These are phyloP conservation scores for Macrobrachium rosenbergii DNA, from an alignment of 1,140 invertebrate genomes.

Conservation along the genomic window DNA sequence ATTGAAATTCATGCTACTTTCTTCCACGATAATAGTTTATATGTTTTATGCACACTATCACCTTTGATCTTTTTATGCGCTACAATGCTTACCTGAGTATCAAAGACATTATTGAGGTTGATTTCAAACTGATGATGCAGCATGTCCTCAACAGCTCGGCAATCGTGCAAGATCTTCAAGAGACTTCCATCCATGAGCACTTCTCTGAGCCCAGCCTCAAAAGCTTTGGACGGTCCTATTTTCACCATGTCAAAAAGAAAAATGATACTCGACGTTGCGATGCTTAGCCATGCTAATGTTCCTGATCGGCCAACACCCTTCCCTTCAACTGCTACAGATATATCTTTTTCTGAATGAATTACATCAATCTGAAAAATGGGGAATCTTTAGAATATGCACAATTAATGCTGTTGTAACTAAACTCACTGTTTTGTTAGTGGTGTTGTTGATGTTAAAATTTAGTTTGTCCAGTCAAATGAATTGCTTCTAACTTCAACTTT, in stretches of 20 bases:
- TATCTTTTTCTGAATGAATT: conserved; percentile 30
- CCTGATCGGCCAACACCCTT: conserved; percentile 22
- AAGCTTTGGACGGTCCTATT: conserved; percentile 24
- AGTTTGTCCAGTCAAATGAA: too few species aligned
- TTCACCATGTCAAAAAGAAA: conserved; percentile 50
- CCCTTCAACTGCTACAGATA: conserved; percentile 21
- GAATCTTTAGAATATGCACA: background rate
- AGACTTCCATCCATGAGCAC: conserved; percentile 9
- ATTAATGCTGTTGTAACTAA: background rate
- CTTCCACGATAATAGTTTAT: background rate
- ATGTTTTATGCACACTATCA: too few species aligned
- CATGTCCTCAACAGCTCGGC: conserved; percentile 33
- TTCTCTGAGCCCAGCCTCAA: conserved; percentile 20
- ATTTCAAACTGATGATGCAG: conserved; percentile 43
- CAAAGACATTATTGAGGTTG: conserved; percentile 49
- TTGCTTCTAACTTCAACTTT: too few species aligned
- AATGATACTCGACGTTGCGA: conserved; percentile 37
- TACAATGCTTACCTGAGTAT: conserved; percentile 46
- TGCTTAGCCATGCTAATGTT: conserved; percentile 25
- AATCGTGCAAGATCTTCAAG: conserved; percentile 47
- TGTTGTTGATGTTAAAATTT: background rate
- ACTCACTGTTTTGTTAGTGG: background rate
- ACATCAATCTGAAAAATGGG: conserved; percentile 8
- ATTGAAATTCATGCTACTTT: background rate
- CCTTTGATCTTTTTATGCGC: background rate